Evolutionary conservation across 2,113 vertebrate genomes (phyloP), one percentile per base, ranked within the genome.

Genomic region (Tragulus kanchil): DNA sequence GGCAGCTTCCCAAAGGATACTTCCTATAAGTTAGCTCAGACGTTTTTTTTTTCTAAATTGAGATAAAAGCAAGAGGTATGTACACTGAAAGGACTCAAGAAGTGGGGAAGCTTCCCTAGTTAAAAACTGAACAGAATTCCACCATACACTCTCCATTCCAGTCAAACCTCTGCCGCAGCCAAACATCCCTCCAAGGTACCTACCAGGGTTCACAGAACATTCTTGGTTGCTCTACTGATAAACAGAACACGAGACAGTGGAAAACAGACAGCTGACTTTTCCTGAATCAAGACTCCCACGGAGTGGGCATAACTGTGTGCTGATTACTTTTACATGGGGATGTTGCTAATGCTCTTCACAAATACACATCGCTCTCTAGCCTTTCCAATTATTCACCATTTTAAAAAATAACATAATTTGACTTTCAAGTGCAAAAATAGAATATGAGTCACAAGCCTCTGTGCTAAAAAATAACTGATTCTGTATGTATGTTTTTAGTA

Each of bases 251-350:
- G 97, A 98, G 98, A 98, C 91, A 97, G 50, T 9, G 85, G 54
- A 94, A 96, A 98, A 96, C 71, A 65, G 92, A n/a, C n/a, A n/a
- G n/a, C 93, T 97, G 85, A 14, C 61, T 97, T 95, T 98, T 98
- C 98, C 98, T 98, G 97, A 98, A 98, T 98, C 97, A 87, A 96
- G 96, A 95, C 97, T 93, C 97, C 95, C 97, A 54, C 83, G 95
- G 56, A 96, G 67, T 89, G 98, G 95, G 93, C 73, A n/a, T 4
- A 95, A 87, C 81, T 97, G 79, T 90, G 94, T 97, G 97, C 97
- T 97, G 96, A 97, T 78, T 91, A 89, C 86, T 97, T 97, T 96
- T 98, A 95, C 95, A 98, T 96, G 94, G 85, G 61, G 97, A 97
- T 0, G 0, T 95, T 98, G 95, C 96, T 97, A 90, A 95, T 78